These are phyloP conservation scores for Campylomormyrus numenius DNA, from an alignment of 2,113 vertebrate species.

Conservation along the genomic window DNA sequence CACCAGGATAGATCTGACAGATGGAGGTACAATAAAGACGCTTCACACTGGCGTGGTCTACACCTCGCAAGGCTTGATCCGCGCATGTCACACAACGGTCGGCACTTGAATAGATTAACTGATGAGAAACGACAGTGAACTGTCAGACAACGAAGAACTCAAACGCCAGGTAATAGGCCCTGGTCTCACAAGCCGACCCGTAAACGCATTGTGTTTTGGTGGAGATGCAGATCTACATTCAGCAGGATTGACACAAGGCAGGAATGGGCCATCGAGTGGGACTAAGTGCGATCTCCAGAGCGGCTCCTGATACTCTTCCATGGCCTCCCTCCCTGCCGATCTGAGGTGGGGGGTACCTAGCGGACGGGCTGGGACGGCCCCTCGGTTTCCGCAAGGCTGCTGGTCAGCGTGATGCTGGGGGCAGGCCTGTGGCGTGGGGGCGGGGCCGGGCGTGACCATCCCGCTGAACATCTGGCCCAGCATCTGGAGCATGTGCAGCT, in stretches of 20 bases:
- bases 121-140: background rate
- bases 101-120: background rate
- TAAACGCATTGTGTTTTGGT: background rate
- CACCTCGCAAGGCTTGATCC: background rate
- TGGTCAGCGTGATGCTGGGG: constrained; percentile 49
- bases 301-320: background rate
- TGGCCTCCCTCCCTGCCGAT: background rate
- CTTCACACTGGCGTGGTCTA: background rate
- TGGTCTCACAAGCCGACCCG: background rate
- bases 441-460: constrained; percentile 50
- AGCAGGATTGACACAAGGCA: background rate
- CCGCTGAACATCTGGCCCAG: constrained; percentile 79
- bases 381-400: constrained; percentile 59
- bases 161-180: background rate
- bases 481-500: constrained; percentile 86
- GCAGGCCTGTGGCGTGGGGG: constrained; percentile 31
- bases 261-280: background rate
- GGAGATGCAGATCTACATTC: background rate
- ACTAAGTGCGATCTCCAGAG: background rate
- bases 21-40: background rate
- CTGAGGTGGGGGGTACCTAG: constrained; percentile 62
- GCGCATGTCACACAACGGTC: background rate
- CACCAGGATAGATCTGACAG: background rate
- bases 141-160: background rate
- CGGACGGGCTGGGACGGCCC: constrained; percentile 54